These are phyloP conservation scores for Diogma glabrata DNA, from an alignment of 2,888 invertebrate species.

Conservation along the genomic window DNA sequence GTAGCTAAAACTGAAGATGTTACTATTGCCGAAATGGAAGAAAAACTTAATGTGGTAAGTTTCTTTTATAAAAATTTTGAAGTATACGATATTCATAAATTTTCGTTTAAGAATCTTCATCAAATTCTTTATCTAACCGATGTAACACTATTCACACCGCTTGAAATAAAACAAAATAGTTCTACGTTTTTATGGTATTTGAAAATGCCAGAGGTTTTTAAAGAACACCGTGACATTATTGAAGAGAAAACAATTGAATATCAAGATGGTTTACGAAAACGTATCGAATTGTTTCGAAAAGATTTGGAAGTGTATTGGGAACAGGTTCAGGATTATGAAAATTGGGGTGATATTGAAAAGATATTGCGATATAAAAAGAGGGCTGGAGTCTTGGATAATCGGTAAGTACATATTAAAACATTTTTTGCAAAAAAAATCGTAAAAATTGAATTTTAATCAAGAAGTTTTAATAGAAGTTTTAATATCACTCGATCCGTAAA, in stretches of 20 bases:
- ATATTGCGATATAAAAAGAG: slow-evolving; percentile 72
- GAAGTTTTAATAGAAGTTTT: too few species aligned
- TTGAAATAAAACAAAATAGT: slow-evolving; percentile 82
- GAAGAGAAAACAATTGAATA: slow-evolving; percentile 76
- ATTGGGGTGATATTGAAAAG: slow-evolving; percentile 77
- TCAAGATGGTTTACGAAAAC: slow-evolving; percentile 64
- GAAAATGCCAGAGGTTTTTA: slow-evolving; percentile 67
- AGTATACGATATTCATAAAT: neutral
- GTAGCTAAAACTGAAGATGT: slow-evolving; percentile 62
- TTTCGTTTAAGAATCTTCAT: slow-evolving; percentile 44
- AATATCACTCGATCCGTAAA: too few species aligned
- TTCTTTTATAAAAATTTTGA: neutral
- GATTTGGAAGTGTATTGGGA: slow-evolving; percentile 68
- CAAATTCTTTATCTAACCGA: slow-evolving; percentile 78
- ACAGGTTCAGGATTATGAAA: slow-evolving; percentile 74
- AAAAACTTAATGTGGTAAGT: slow-evolving; percentile 45
- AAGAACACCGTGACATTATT: slow-evolving; percentile 69
- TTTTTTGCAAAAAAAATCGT: too few species aligned
- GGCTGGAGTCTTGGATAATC: slow-evolving; percentile 63
- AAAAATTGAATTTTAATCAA: too few species aligned
- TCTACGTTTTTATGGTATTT: slow-evolving; percentile 81
- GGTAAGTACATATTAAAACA: too few species aligned
- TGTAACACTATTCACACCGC: slow-evolving; percentile 62
- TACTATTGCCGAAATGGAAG: slow-evolving; percentile 61
- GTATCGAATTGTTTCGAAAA: slow-evolving; percentile 69